These are phyloP conservation scores for Psylliodes chrysocephalus DNA, from an alignment of 2,888 invertebrate species.

Conservation along the genomic window DNA sequence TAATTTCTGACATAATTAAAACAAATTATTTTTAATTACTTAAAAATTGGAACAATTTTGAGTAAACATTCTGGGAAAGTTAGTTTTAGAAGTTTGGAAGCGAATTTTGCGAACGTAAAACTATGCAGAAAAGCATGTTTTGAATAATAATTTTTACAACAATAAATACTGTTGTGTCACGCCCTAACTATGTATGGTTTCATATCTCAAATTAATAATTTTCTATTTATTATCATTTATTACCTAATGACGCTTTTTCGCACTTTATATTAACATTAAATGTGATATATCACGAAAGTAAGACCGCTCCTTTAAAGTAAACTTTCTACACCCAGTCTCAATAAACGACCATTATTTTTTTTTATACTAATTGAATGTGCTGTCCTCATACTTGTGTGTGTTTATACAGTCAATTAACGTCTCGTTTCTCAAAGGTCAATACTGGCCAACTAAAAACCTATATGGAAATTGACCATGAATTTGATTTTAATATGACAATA, in stretches of 20 bases:
- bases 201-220: too few relatives aligned
- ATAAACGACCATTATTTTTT: neutral
- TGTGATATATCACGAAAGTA: neutral
- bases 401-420: neutral
- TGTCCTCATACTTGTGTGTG: neutral
- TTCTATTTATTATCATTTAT: neutral
- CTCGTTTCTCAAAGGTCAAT: neutral
- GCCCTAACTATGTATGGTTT: too few relatives aligned
- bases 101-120: too few relatives aligned
- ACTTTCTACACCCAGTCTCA: neutral
- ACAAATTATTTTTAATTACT: too few relatives aligned
- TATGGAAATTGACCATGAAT: neutral
- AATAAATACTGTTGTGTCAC: too few relatives aligned
- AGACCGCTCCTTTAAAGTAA: neutral
- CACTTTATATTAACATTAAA: neutral
- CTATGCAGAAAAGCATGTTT: too few relatives aligned
- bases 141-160: too few relatives aligned
- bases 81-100: too few relatives aligned
- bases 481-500: too few relatives aligned
- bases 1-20: too few relatives aligned
- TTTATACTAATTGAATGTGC: neutral
- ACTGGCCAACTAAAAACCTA: neutral
- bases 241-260: neutral
- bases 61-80: too few relatives aligned
- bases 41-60: too few relatives aligned